A percentile compares a stretch with the other conserved stretches of the same genome.
Conservation (phyloP, 2,888 invertebrate genomes). For the Andricus curvator region DNA sequence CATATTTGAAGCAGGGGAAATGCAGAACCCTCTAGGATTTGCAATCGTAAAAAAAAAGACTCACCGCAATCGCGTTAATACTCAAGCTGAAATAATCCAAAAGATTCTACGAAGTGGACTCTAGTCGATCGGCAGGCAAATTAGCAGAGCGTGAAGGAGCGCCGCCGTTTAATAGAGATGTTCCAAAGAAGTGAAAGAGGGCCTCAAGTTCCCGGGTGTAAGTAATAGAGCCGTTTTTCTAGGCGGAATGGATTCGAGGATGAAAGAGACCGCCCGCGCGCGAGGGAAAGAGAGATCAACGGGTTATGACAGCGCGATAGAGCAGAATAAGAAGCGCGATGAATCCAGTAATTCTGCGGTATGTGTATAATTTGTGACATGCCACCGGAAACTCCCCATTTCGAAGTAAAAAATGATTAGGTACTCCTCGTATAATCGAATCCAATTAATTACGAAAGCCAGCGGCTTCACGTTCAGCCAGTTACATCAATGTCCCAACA, state of each 20-base stretch:
- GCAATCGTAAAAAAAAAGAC: no score
- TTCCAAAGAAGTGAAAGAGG: constrained; percentile 23
- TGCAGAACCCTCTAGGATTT: no score
- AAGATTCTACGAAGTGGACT: constrained; percentile 23
- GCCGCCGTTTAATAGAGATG: constrained; percentile 27
- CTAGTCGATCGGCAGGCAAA: constrained; percentile 28
- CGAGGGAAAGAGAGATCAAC: background rate
- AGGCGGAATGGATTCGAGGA: constrained; percentile 34
- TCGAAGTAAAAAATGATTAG: constrained; percentile 29
- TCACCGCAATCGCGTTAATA: background rate
- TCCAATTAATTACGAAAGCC: constrained; percentile 36
- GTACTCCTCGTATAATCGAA: constrained; percentile 19
- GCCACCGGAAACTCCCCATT: constrained; percentile 30
- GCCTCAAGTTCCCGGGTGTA: background rate
- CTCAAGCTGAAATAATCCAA: constrained; percentile 1
- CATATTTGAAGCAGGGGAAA: no score
- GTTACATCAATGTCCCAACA: background rate
- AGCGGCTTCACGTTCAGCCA: constrained; percentile 4
- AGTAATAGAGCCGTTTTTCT: constrained; percentile 36
- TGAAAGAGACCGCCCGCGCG: constrained; percentile 33
- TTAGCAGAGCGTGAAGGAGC: constrained; percentile 32
- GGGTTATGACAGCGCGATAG: constrained; percentile 10
- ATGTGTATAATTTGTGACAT: constrained; percentile 38
- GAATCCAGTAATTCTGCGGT: constrained; percentile 33
- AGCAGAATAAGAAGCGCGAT: constrained; percentile 23